Evolutionary conservation across 2,888 invertebrate genomes (phyloP).

Genomic region (Melinopterus prodromus): DNA sequence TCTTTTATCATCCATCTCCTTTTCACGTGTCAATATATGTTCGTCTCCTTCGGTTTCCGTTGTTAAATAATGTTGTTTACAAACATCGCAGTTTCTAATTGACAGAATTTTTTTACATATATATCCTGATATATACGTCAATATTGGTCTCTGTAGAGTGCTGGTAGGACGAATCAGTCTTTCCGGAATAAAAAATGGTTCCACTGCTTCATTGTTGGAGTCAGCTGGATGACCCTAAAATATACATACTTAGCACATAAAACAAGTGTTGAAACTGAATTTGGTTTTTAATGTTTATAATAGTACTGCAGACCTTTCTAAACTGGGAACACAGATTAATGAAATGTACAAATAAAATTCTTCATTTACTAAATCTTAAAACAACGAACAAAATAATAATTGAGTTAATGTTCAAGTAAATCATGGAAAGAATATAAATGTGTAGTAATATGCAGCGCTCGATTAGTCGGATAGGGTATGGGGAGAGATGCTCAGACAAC

Average conservation of each 20-base stretch:
- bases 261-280: background rate
- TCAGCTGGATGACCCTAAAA: no score
- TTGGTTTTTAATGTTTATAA: background rate
- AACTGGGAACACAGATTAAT: background rate
- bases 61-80: conserved; percentile 6
- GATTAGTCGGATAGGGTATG: background rate
- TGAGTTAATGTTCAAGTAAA: background rate
- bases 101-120: conserved; percentile 15
- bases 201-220: no score
- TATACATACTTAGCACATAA: background rate
- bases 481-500: background rate
- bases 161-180: no score
- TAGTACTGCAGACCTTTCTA: background rate
- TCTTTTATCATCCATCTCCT: no score
- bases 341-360: background rate
- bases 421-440: background rate
- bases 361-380: background rate
- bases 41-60: no score
- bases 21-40: no score
- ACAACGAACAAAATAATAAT: background rate
- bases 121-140: conserved; percentile 8
- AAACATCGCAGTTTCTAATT: conserved; percentile 11
- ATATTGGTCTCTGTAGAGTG: background rate
- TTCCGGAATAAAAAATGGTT: no score
- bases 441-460: background rate